Evolutionary conservation across 2,888 invertebrate species (phyloP).

Genomic region (Sesamia inferens): DNA sequence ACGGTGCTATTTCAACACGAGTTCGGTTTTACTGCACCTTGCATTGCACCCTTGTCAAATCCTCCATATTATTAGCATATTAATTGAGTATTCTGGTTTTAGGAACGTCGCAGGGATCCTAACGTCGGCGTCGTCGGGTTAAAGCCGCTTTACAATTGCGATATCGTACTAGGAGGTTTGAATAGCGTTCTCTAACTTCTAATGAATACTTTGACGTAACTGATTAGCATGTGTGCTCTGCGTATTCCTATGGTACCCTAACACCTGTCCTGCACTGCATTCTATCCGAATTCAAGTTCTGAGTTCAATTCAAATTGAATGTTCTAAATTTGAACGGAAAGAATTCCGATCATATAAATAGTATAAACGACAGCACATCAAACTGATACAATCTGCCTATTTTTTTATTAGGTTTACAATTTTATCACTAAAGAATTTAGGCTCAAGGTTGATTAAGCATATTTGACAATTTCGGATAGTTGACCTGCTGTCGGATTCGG

Average conservation of each 20-base stretch:
- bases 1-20: slow-evolving; percentile 58
- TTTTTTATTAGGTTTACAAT: too few species aligned
- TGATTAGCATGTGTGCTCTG: slow-evolving; percentile 28
- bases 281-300: neutral
- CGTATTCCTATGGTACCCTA: neutral
- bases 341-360: neutral
- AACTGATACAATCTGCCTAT: too few species aligned
- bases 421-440: too few species aligned
- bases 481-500: too few species aligned
- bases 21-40: slow-evolving; percentile 74
- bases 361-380: neutral
- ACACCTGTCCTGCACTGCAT: neutral
- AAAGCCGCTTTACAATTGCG: slow-evolving; percentile 80
- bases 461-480: too few species aligned
- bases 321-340: neutral
- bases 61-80: slow-evolving; percentile 87
- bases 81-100: slow-evolving; percentile 86
- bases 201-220: slow-evolving; percentile 46
- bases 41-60: slow-evolving; percentile 76
- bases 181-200: slow-evolving; percentile 55
- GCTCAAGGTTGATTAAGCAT: too few species aligned
- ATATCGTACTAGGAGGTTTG: slow-evolving; percentile 53
- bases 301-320: too few species aligned
- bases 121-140: slow-evolving; percentile 41
- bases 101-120: slow-evolving; percentile 69